phyloP scores from a whole-genome alignment of 2,113 vertebrate species.

The Bufo bufo region DNA sequence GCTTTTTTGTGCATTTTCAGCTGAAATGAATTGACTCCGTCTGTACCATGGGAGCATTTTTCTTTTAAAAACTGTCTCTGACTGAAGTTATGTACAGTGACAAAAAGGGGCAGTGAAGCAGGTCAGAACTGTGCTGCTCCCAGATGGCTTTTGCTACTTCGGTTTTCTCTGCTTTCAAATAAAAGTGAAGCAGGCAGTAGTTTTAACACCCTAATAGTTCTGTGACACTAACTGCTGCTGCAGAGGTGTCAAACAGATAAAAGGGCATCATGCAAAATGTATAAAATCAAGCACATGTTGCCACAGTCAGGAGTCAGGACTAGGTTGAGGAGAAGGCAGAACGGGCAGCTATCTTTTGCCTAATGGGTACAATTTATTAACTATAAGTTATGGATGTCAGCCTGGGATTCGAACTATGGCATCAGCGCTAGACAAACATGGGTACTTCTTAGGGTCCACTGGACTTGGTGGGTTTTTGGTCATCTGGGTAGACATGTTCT shows the following conservation, averaged over 20 bases:
- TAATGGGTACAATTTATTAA: not conserved
- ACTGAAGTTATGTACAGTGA: not conserved
- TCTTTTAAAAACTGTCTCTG: conserved; percentile 2
- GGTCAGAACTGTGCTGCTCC: not conserved
- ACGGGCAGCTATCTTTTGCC: not conserved
- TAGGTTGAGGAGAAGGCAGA: not conserved
- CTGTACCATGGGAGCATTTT: conserved; percentile 20
- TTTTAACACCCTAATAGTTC: not conserved
- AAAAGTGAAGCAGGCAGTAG: not conserved
- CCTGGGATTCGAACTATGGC: not conserved
- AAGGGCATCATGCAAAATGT: not conserved
- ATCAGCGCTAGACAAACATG: not conserved
- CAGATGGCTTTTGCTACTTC: not conserved
- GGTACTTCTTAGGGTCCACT: no score
- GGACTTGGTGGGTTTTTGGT: no score
- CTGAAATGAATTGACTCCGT: conserved; percentile 2
- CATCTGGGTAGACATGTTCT: no score
- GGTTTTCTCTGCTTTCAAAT: not conserved
- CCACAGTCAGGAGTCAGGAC: not conserved
- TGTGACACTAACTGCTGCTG: not conserved
- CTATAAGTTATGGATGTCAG: not conserved
- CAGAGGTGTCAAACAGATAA: not conserved
- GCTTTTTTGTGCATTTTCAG: conserved; percentile 33
- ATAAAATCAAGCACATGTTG: not conserved
- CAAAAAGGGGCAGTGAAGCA: not conserved